Evolutionary conservation across 2,113 vertebrate species (phyloP), one percentile per base, ranked within the genome.

Genomic region (Agapornis roseicollis): DNA sequence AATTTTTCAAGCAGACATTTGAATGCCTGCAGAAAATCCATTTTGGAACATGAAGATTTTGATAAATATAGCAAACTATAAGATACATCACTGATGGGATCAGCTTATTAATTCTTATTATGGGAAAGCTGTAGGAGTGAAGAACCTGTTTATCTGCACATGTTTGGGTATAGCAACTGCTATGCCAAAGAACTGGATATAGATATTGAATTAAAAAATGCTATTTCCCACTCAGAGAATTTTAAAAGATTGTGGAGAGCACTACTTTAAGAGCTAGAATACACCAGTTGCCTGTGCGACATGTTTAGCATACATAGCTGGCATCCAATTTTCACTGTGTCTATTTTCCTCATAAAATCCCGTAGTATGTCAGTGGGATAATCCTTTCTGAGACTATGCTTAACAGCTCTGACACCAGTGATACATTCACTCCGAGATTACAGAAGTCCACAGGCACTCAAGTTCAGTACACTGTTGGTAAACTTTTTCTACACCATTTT

Each of bases 71-170:
- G 73, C 10, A 46, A 94, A 76, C 81, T 88, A 88, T 61, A 96
- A 97, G 88, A 93, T 85, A 89, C 28, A 85, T 80, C 74, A 91
- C 37, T 42, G 66, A 93, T 93, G 56, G 91, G 81, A 96, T 91
- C 92, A 94, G 22, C 27, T 89, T 95, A 89, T 95, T 93, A 93
- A 93, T 95, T 61, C 69, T 64, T 94, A 85, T 85, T 94, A 88
- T 52, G 8, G 66, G 11, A 89, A 82, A 89, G 52, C 29, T 72
- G 70, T 37, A 82, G 74, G 70, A 93, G 29, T 25, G 39, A 93
- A 88, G 58, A 85, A 96, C 33, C 70, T 90, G 41, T 88, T 94
- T 91, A 90, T 88, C 79, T 94, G 66, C 7, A 2, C 71, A 33
- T 72, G 27, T 82, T 93, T 94, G 63, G 31, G 49, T 93, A 82